Evolutionary conservation across 2,797 vertebrate genomes (phyloP), one percentile per base, ranked within the genome.

Genomic region (Anisognathus igniventris): DNA sequence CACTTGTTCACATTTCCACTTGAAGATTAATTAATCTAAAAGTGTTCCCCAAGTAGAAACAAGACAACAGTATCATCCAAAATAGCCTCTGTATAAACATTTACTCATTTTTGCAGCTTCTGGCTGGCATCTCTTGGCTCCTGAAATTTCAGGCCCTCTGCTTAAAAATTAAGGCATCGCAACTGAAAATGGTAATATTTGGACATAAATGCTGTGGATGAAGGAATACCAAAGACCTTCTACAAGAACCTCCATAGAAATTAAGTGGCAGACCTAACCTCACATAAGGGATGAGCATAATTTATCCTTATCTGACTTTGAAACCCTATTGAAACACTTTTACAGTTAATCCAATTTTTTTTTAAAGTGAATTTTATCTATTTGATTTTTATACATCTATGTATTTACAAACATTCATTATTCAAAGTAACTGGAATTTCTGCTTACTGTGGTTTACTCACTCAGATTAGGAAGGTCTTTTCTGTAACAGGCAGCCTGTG

Each of bases 171-270:
- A 98, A 98, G 98, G 98, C 98, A 98, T 98, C 88, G 12, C 92
- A 98, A 98, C 96, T 97, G 96, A 98, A 98, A 98, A 95, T 21
- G 75, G 95, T 89, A 93, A 88, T 97, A 97, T 97, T 96, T 98
- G 92, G 94, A 97, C 95, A 97, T 95, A 74, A 94, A 98, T 98
- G 98, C 98, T 99, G 99, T 99, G 99, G 99, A 99, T 99, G 99
- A 98, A 98, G 97, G 98, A 99, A 98, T 96, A 97, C 97, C 97
- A 97, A 98, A 90, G 98, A 98, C 98, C 98, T 98, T 98, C 98
- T 98, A 35, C 42, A 97, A 98, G 87, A 94, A 96, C 77, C 90
- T 89, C 90, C 86, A 42, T 21, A 45, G 87, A 88, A 95, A 85
- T 72, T 71, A 94, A 92, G 93, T 86, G 90, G 82, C 88, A 72